A percentile compares a stretch with the other conserved stretches of the same genome.
These are phyloP conservation scores for Stenodema calcarata DNA, from an alignment of 2,888 invertebrate species.

Conservation along the genomic window DNA sequence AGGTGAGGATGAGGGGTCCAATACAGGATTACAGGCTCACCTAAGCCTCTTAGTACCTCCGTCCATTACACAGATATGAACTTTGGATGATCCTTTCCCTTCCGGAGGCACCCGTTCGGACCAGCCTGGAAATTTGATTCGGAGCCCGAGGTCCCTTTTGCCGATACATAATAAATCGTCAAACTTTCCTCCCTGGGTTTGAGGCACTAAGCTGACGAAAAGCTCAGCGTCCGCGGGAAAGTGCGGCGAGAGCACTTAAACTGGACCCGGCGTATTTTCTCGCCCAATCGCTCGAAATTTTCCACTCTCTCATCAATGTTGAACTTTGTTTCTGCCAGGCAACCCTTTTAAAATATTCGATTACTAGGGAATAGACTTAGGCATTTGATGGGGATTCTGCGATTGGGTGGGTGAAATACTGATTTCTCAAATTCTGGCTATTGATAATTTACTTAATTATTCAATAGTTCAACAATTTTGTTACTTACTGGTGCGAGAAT, in stretches of 20 bases:
- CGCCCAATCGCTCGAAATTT: slow-evolving; percentile 1
- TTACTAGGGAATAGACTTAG: background rate
- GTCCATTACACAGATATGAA: slow-evolving; percentile 11
- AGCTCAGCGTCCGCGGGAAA: slow-evolving; percentile 15
- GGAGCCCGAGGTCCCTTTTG: background rate
- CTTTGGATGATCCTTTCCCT: background rate
- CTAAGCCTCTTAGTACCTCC: background rate
- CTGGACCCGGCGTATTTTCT: background rate
- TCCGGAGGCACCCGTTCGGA: background rate
- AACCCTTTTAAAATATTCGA: background rate
- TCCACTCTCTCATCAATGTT: background rate
- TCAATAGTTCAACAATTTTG: no score
- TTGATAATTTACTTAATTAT: no score
- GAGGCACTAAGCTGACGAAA: slow-evolving; percentile 31
- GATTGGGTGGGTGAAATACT: no score
- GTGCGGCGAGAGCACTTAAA: slow-evolving; percentile 9
- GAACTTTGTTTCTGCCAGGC: background rate
- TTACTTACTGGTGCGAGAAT: no score
- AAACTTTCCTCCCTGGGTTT: slow-evolving; percentile 8
- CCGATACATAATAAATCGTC: slow-evolving; percentile 36
- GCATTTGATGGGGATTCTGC: background rate
- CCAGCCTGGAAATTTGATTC: background rate
- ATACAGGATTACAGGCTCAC: background rate
- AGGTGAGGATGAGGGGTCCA: background rate
- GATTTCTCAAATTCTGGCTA: no score